Evolutionary conservation across 2,888 invertebrate genomes (phyloP), one percentile per base, ranked within the genome.

Genomic region (Scaptodrosophila latifasciaeformis): DNA sequence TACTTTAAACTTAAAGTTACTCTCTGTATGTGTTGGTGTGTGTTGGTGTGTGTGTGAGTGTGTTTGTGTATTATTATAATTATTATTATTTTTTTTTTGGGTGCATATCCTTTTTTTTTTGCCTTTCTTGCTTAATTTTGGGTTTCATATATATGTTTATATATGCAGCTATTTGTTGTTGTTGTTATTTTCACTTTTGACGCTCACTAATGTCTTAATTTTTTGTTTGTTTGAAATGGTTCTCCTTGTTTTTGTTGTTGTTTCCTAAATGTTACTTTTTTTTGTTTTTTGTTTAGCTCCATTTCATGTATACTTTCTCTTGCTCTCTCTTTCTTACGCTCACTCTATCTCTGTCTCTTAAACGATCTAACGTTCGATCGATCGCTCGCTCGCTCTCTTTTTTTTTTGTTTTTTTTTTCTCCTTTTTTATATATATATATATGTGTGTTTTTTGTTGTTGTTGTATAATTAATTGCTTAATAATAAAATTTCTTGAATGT

Each of bases 391-490:
- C 49, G 12, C 12, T 15, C 7, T 40, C 21, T 17, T 40, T 9
- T 40, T 13, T 17, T 39, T 44, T 37, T 13, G 10, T n/a, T 13
- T 12, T 9, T 48, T 68, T 54, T 40, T 60, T 59, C 51, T 65
- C 49, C 54, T 62, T 74, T 65, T 72, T 53, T 75, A 56, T 60
- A 34, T 17, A 45, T 27, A 9, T 31, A 18, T 34, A 34, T 31
- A 21, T 47, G 5, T 59, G n/a, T 42, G 13, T 31, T 31, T 51
- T 17, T 18, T 30, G 48, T 37, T 55, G 21, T 49, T 39, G 49
- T 58, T 62, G 74, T 74, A 79, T 74, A 79, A 71, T 74, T 79
- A 76, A 72, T 58, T 75, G 77, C 80, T 74, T 79, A 79, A 72
- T 65, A 71, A 58, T 72, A 72, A 63, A 76, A 79, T 72, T 72